Base-by-base conservation (phyloP, 2,797 vertebrate species). In the Falco berigora region DNA sequence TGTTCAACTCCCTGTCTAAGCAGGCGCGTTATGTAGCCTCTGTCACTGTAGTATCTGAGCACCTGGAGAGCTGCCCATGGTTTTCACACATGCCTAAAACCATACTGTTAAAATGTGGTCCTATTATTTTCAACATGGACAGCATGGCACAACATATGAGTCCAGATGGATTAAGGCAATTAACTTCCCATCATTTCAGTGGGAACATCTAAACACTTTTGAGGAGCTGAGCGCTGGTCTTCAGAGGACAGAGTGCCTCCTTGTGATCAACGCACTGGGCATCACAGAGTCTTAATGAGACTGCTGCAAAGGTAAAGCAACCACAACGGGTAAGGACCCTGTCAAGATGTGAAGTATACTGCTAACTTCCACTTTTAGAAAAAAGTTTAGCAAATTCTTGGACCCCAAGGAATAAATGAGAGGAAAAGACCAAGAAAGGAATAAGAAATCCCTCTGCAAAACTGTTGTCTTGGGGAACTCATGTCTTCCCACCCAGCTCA, bases 1-100 rank as follows among this genome's bases (percentile, higher is more conserved):
- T 67, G 68, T 87, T 94, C 90, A 92, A 32, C 74, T 95, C 71
- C 50, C 73, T 96, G 78, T 87, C 88, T 93, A 87, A 89, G 56
- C 87, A 79, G 92, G 82, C 32, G 66, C 64, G 74, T 62, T 62
- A 32, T 24, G 69, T 58, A 83, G 61, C 61, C 77, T 66, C 64
- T 79, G 27, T 73, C 77, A n/a, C 50, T 52, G 36, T 36, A 77
- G 61, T 63, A 81, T 58, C 83, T 9, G 2, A 67, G 40, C 58
- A 73, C 86, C 86, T 94, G 92, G 90, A 91, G 84, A 78, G 81
- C 2, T 92, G 92, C 92, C 93, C 79, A 5, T 19, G 55, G 84
- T 69, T 95, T 91, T 92, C 93, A 91, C 79, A 84, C 56, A 63
- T 93, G 71, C 75, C 67, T 79, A 49, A 86, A 94, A 95, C 69